Percentiles rank a stretch among this genome's conserved stretches.
These are phyloP conservation scores for Esox niger DNA, from an alignment of 2,113 vertebrate genomes.

Conservation along the genomic window DNA sequence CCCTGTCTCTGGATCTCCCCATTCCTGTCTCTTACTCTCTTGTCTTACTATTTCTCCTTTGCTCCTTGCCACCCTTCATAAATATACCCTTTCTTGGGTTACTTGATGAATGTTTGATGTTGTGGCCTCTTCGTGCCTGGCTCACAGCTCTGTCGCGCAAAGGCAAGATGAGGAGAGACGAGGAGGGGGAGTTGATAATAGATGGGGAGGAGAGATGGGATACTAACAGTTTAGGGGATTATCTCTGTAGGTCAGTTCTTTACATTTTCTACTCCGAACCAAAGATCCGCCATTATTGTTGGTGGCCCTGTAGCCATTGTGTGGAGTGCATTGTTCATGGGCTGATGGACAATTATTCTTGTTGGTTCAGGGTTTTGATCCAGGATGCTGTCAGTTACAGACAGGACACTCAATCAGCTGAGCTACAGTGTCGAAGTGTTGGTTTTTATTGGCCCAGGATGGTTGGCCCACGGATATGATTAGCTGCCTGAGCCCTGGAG, in stretches of 20 bases:
- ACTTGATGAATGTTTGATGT: constrained; percentile 61
- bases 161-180: constrained; percentile 19
- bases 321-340: no score
- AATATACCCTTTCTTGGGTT: constrained; percentile 41
- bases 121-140: constrained; percentile 8
- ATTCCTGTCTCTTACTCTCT: not conserved
- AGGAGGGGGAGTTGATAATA: not conserved
- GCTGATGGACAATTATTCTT: no score
- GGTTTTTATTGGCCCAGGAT: constrained; percentile 60
- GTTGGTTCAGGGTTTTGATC: no score
- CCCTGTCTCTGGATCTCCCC: not conserved
- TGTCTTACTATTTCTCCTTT: constrained; percentile 25
- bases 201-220: not conserved
- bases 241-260: no score
- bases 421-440: no score
- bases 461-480: constrained; percentile 43
- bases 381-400: no score
- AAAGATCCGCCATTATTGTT: no score
- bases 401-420: no score
- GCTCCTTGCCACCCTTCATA: constrained; percentile 18
- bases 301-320: no score
- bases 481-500: constrained; percentile 50
- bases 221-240: no score
- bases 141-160: constrained; percentile 38
- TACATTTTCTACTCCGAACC: no score